Evolutionary conservation across 2,797 vertebrate species (phyloP).

Genomic region (Parauchenoglanis ngamensis): DNA sequence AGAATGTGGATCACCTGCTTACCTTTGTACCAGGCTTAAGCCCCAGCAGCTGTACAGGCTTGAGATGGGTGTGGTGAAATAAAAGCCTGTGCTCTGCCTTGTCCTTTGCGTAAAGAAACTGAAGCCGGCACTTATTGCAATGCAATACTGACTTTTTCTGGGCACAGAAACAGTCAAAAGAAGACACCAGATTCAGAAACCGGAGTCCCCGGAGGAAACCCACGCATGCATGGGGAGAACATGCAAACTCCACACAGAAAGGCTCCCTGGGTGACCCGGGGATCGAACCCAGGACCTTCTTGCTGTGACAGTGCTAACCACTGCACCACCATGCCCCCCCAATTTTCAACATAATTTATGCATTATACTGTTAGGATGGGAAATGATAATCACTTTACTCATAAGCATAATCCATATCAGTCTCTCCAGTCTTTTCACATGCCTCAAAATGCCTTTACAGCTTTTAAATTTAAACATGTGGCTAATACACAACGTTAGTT

Average conservation of each 20-base stretch:
- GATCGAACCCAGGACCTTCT: too few species aligned
- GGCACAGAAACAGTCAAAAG: conserved; percentile 32
- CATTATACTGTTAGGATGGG: too few species aligned
- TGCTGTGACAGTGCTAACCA: too few species aligned
- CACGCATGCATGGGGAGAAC: too few species aligned
- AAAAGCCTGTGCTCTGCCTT: conserved; percentile 80
- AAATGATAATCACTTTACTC: too few species aligned
- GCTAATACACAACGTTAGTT: too few species aligned
- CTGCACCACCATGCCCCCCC: background rate
- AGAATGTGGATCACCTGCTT: background rate
- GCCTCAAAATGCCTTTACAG: too few species aligned
- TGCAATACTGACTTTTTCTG: conserved; percentile 84
- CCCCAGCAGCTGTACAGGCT: conserved; percentile 84
- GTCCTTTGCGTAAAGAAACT: conserved; percentile 87
- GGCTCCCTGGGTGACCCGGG: too few species aligned
- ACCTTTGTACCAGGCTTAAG: conserved; percentile 92
- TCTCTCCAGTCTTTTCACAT: background rate
- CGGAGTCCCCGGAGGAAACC: too few species aligned
- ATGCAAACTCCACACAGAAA: too few species aligned
- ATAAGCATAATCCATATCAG: background rate
- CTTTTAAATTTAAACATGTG: too few species aligned
- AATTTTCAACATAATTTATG: too few species aligned
- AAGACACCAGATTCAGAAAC: background rate
- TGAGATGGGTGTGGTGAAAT: conserved; percentile 87
- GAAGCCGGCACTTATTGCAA: conserved; percentile 90